phyloP scores from a whole-genome alignment of 2,888 invertebrate species.

The Drosophila conformis region DNA sequence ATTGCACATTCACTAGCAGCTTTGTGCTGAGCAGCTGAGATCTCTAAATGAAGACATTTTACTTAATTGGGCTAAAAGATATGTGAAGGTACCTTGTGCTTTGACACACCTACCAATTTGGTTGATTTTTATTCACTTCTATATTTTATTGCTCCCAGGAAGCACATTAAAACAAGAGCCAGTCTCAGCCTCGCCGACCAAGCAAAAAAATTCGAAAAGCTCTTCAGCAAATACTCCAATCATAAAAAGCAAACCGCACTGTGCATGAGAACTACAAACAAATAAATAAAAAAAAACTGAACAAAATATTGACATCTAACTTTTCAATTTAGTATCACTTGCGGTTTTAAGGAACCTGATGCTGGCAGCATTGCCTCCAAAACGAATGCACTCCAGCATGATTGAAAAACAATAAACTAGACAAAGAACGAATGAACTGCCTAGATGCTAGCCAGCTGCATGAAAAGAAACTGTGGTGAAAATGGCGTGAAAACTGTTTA shows the following conservation, averaged over 20 bases:
- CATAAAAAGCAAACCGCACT: constrained; percentile 4
- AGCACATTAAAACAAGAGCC: constrained; percentile 14
- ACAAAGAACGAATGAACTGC: constrained; percentile 12
- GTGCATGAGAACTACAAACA: neutral
- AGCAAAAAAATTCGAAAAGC: constrained; percentile 21
- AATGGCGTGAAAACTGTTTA: constrained; percentile 68
- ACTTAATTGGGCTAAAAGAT: constrained; percentile 9
- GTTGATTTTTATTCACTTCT: constrained; percentile 1
- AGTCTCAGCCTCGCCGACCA: neutral
- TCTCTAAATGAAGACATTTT: neutral
- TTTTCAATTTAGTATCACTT: constrained; percentile 67
- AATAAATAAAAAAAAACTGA: neutral
- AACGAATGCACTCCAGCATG: constrained; percentile 56
- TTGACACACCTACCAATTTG: constrained; percentile 42
- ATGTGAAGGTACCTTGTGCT: neutral
- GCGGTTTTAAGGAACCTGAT: constrained; percentile 58
- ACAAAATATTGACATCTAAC: constrained; percentile 46
- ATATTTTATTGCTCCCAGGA: constrained; percentile 10
- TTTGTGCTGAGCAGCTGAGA: neutral
- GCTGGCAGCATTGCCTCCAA: constrained; percentile 26
- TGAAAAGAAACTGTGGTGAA: constrained; percentile 52
- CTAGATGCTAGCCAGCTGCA: constrained; percentile 16
- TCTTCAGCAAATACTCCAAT: constrained; percentile 14
- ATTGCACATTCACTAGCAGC: neutral
- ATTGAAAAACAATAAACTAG: constrained; percentile 71